Conservation (phyloP, 2,888 invertebrate species). For the Lacanobia oleracea region DNA sequence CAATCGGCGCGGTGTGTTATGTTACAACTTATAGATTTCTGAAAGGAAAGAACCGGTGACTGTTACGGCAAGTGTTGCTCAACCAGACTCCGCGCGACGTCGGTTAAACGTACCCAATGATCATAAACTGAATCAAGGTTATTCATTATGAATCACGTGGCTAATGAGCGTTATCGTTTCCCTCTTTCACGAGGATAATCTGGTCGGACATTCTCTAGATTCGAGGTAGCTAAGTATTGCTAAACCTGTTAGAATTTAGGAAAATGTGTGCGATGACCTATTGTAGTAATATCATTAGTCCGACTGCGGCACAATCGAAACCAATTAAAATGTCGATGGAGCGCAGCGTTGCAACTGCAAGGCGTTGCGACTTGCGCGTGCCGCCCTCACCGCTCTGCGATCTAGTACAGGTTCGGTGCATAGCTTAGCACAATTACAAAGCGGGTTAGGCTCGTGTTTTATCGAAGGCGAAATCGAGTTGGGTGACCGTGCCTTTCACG, state of each 20-base stretch:
- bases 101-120: constrained; percentile 69
- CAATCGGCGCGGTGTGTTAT: constrained; percentile 61
- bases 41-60: constrained; percentile 69
- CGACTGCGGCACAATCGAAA: constrained; percentile 72
- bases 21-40: constrained; percentile 66
- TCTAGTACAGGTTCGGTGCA: constrained; percentile 74
- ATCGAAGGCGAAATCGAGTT: constrained; percentile 84
- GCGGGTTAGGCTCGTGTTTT: constrained; percentile 72
- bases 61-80: constrained; percentile 76
- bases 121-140: constrained; percentile 77
- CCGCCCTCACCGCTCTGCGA: constrained; percentile 62
- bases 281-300: constrained; percentile 72
- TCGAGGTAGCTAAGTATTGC: constrained; percentile 13
- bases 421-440: constrained; percentile 75
- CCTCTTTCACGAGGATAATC: constrained; percentile 54
- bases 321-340: constrained; percentile 79
- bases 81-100: constrained; percentile 69
- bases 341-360: constrained; percentile 68
- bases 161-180: constrained; percentile 71
- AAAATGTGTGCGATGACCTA: constrained; percentile 73
- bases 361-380: constrained; percentile 60
- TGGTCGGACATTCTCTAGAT: constrained; percentile 6
- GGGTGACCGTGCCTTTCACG: constrained; percentile 85
- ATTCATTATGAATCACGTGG: constrained; percentile 73
- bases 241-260: constrained; percentile 43